Conservation (phyloP, 2,797 vertebrate genomes). For the Poeciliopsis turneri region DNA sequence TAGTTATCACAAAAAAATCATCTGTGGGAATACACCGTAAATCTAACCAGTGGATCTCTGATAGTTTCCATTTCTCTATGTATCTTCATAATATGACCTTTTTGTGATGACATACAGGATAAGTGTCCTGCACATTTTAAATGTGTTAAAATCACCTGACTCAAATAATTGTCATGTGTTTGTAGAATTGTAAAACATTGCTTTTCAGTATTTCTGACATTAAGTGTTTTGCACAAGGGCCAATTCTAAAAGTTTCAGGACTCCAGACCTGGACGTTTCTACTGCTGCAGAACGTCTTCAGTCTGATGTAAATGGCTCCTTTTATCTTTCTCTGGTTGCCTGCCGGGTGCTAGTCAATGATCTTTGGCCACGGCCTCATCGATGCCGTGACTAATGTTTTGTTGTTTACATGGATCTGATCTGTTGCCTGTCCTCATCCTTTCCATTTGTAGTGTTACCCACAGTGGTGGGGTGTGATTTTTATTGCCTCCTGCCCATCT, state of each 20-base stretch:
- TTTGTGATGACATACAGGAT: background rate
- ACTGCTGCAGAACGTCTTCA: background rate
- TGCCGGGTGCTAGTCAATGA: background rate
- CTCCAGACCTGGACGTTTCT: background rate
- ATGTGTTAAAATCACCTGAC: background rate
- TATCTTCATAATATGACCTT: background rate
- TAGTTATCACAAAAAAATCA: background rate
- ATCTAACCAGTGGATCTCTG: background rate
- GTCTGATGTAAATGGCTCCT: background rate
- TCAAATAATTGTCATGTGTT: background rate
- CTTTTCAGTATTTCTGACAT: background rate
- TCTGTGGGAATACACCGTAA: background rate
- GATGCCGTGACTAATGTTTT: background rate
- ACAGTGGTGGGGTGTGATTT: background rate
- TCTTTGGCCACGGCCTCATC: background rate
- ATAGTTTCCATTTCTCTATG: background rate
- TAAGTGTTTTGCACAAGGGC: background rate
- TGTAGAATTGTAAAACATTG: background rate
- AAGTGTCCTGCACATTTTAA: background rate
- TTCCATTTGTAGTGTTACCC: background rate
- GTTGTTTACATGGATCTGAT: background rate
- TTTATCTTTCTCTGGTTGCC: conserved; percentile 5
- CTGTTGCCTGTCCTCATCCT: background rate
- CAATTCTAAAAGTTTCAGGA: background rate
- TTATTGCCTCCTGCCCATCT: background rate